Conservation (phyloP, 64 coral and sea anemone species). For the Stichodactyla mertensii region DNA sequence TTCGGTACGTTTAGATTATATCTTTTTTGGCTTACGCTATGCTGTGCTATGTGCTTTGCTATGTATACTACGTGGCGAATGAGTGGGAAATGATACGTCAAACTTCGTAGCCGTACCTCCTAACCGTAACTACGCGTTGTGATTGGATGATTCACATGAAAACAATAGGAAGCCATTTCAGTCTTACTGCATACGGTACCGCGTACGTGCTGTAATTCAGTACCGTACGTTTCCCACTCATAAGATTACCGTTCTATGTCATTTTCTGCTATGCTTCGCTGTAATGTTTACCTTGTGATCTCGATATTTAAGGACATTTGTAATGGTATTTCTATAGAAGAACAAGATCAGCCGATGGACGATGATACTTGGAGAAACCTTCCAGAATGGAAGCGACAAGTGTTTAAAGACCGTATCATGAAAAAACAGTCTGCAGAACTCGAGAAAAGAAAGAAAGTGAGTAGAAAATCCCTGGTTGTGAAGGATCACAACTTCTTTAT, state of each 20-base stretch:
- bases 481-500: neutral
- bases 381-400: constrained; percentile 47
- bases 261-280: neutral
- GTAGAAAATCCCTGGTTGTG: neutral
- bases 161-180: too few relatives aligned
- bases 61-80: neutral
- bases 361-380: neutral
- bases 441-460: neutral
- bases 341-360: neutral
- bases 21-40: neutral
- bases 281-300: neutral
- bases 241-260: neutral
- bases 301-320: neutral
- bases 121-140: too few relatives aligned
- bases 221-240: too few relatives aligned
- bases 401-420: constrained; percentile 32
- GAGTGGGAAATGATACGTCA: too few relatives aligned
- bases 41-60: neutral
- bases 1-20: neutral
- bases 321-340: neutral
- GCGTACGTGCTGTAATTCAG: too few relatives aligned
- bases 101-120: too few relatives aligned
- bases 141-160: too few relatives aligned
- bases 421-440: constrained; percentile 22
- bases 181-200: too few relatives aligned